These are phyloP conservation scores for Fistularia tabacaria DNA, from an alignment of 2,797 vertebrate species.

Conservation along the genomic window DNA sequence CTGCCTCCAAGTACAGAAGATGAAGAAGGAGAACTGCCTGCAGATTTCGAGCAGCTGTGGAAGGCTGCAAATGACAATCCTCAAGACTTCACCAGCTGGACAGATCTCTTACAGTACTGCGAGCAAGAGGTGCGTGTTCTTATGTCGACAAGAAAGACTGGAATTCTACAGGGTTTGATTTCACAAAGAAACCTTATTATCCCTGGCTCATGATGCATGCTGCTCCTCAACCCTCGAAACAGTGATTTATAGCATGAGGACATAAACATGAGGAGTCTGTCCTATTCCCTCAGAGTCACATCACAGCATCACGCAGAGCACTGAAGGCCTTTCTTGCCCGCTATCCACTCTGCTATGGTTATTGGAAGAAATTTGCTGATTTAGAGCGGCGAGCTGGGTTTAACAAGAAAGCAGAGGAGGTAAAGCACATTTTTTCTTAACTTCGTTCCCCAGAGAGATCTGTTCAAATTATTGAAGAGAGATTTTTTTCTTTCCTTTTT, in stretches of 20 bases:
- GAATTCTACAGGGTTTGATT: background rate
- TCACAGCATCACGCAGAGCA: constrained; percentile 71
- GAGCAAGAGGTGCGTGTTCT: constrained; percentile 78
- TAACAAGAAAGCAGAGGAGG: constrained; percentile 76
- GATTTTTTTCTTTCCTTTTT: no score
- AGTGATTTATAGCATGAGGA: no score
- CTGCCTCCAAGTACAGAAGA: constrained; percentile 44
- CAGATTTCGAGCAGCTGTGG: constrained; percentile 80
- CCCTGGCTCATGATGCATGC: no score
- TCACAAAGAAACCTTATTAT: no score
- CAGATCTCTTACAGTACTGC: constrained; percentile 80
- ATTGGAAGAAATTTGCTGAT: constrained; percentile 87
- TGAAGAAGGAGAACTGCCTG: constrained; percentile 69
- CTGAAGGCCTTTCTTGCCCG: constrained; percentile 76
- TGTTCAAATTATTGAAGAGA: no score
- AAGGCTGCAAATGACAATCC: constrained; percentile 72
- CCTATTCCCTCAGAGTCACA: constrained; percentile 67
- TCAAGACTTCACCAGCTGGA: constrained; percentile 81
- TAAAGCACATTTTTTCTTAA: constrained; percentile 24
- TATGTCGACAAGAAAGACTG: background rate
- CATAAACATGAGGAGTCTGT: background rate
- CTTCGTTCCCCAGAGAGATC: no score
- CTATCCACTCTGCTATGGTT: constrained; percentile 86
- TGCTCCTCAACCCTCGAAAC: no score
- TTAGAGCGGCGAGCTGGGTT: constrained; percentile 76